Conservation (phyloP, 2,797 vertebrate genomes). For the Phoebastria nigripes region DNA sequence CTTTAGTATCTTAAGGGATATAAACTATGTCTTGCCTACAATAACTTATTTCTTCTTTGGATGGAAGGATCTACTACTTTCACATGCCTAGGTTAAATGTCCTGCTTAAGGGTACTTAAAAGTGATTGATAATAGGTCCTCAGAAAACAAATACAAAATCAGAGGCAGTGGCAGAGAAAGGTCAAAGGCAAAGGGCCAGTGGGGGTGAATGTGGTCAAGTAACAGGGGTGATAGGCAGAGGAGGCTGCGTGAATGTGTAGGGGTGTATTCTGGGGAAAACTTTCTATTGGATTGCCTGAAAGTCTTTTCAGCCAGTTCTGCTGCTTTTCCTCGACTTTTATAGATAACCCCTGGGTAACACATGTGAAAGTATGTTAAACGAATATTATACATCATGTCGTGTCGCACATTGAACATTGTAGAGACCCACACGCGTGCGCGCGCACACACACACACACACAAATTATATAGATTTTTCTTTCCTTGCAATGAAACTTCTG, state of each 20-base stretch:
- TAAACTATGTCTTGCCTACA: background rate
- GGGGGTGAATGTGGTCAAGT: conserved; percentile 13
- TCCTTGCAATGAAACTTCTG: background rate
- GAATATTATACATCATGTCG: accelerated
- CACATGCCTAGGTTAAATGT: conserved; percentile 9
- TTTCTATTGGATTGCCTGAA: background rate
- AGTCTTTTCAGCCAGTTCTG: background rate
- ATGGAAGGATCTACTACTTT: background rate
- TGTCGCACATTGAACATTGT: background rate
- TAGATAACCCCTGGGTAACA: background rate
- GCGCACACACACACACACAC: accelerated
- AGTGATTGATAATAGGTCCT: conserved; percentile 47
- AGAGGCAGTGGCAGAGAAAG: conserved; percentile 45
- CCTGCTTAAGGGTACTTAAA: conserved; percentile 18
- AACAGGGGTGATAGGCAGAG: background rate
- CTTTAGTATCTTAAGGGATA: background rate
- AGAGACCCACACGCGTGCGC: background rate
- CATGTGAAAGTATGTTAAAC: background rate
- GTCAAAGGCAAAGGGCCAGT: conserved; percentile 61
- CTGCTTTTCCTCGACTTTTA: background rate
- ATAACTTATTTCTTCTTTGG: background rate
- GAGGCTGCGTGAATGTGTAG: background rate
- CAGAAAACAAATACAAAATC: conserved; percentile 58
- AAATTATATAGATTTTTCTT: background rate
- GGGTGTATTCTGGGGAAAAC: background rate